These are phyloP conservation scores for Agonum fuliginosum DNA, from an alignment of 2,888 invertebrate genomes.

Conservation along the genomic window DNA sequence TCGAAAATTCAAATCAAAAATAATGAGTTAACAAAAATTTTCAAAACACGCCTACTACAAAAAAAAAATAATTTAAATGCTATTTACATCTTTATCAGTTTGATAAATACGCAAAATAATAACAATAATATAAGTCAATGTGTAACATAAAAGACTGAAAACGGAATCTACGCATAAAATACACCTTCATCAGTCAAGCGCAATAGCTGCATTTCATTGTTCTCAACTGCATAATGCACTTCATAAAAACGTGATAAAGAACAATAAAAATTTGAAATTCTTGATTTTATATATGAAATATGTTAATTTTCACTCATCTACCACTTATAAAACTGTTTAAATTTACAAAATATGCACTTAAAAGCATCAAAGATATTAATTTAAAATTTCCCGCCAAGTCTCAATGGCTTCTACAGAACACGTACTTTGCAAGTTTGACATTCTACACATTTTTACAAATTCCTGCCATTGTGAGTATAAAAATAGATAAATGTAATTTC, in stretches of 20 bases:
- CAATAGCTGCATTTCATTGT: conserved; percentile 53
- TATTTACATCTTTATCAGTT: conserved; percentile 6
- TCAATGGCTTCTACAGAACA: conserved; percentile 50
- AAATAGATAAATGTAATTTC: background rate
- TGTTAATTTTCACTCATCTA: background rate
- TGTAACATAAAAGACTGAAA: conserved; percentile 10
- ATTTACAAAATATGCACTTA: background rate
- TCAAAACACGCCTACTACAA: background rate
- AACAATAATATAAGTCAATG: background rate
- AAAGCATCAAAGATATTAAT: background rate
- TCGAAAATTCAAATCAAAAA: background rate
- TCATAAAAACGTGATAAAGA: background rate
- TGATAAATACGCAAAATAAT: background rate
- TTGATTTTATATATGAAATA: background rate
- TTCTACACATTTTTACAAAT: conserved; percentile 47
- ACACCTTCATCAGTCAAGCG: conserved; percentile 15
- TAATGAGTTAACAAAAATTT: background rate
- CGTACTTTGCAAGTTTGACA: conserved; percentile 47
- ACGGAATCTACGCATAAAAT: conserved; percentile 18
- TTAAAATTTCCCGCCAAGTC: conserved; percentile 57
- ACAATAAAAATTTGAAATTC: background rate
- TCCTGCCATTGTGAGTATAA: background rate
- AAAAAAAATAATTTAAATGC: background rate
- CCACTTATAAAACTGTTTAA: background rate
- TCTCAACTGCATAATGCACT: conserved; percentile 52